Conservation (phyloP, 1,140 invertebrate genomes). For the Leptinotarsa lineolata region DNA sequence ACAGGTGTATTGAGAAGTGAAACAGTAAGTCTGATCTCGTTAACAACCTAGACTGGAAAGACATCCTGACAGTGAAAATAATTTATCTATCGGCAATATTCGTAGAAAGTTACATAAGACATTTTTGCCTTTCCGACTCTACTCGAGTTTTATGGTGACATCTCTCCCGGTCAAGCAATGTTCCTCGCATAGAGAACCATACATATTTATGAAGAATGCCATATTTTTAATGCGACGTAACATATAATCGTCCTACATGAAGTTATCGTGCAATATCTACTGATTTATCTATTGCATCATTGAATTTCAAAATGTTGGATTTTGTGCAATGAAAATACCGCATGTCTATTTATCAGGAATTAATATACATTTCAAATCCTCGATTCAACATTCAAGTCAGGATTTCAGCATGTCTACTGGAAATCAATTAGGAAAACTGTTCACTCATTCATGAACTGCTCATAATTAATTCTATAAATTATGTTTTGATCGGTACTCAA, state of each 20-base stretch:
- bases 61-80: too few relatives aligned
- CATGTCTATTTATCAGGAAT: neutral
- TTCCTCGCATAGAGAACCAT: neutral
- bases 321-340: constrained; percentile 5
- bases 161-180: neutral
- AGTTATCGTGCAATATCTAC: constrained; percentile 2
- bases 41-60: too few relatives aligned
- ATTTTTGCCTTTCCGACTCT: too few relatives aligned
- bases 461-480: too few relatives aligned
- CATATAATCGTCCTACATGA: neutral
- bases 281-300: constrained; percentile 8
- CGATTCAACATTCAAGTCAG: neutral
- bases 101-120: too few relatives aligned
- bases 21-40: too few relatives aligned
- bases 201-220: constrained; percentile 1
- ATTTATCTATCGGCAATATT: too few relatives aligned
- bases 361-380: neutral
- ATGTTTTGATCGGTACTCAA: too few relatives aligned
- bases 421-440: too few relatives aligned
- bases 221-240: constrained; percentile 2
- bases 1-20: too few relatives aligned
- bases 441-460: too few relatives aligned
- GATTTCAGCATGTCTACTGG: neutral
- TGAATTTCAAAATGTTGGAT: neutral
- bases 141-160: neutral